These are phyloP conservation scores for Melipona quadrifasciata DNA, from an alignment of 1,140 invertebrate genomes.

Conservation along the genomic window DNA sequence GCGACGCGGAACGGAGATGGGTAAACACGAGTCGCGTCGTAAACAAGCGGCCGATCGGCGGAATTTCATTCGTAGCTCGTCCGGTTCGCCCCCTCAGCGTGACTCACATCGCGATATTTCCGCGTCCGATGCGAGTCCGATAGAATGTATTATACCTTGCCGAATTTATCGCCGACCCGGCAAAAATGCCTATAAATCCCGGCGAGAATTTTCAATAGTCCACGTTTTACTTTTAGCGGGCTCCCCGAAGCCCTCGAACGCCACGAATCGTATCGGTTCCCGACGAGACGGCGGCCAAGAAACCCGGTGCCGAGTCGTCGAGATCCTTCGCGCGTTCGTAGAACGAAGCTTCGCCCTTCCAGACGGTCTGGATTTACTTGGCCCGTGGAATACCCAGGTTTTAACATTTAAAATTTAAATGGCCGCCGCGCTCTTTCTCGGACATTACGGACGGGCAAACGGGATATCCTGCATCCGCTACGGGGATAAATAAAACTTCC, in stretches of 20 bases:
- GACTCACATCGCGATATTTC: background rate
- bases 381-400: constrained; percentile 20
- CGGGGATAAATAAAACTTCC: constrained; percentile 45
- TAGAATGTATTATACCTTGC: constrained; percentile 2
- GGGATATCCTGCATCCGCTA: constrained; percentile 25
- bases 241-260: background rate
- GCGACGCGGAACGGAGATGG: background rate
- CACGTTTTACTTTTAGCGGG: constrained; percentile 8
- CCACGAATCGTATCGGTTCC: constrained; percentile 2
- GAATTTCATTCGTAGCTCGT: constrained; percentile 3
- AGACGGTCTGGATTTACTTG: constrained; percentile 24
- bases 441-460: constrained; percentile 41
- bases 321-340: constrained; percentile 10
- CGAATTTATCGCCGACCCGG: constrained; percentile 13
- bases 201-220: constrained; percentile 22
- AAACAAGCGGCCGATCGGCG: constrained; percentile 13
- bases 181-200: constrained; percentile 43
- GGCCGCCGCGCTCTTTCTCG: constrained; percentile 3
- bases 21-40: background rate
- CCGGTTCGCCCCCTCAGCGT: background rate
- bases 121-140: background rate
- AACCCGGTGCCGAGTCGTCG: constrained; percentile 21
- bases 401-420: constrained; percentile 67
- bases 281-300: background rate
- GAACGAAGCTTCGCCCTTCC: background rate